Evolutionary conservation across 2,113 vertebrate genomes (phyloP), one percentile per base, ranked within the genome.

Genomic region (Phainopepla nitens): DNA sequence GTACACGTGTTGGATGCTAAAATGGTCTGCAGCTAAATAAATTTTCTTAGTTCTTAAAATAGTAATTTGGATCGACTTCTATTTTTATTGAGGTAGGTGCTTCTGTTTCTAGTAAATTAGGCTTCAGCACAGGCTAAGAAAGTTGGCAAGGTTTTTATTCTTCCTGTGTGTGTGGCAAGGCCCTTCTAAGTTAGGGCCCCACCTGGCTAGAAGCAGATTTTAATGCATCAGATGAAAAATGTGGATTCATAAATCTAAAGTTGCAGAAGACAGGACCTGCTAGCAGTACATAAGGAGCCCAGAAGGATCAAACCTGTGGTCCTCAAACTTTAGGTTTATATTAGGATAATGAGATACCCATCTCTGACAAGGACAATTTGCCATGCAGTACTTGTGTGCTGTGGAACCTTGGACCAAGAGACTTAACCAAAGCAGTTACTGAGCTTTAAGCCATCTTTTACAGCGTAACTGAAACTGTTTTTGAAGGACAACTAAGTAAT

Each of bases 251-350:
- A 35, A 42, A 47, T 36, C 1, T 8, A 4, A 39, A 31, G 23
- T 3, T 87, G 29, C 9, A 35, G 22, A 70, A 64, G 27, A 19
- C 1, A 3, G 15, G 13, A 13, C 9, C 35, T 82, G 31, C 4
- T 57, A 20, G 15, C 11, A 7, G 6, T 62, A 14, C 29, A 6
- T 53, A 1, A 18, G 4, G 14, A 23, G 7, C 39, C 47, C 8
- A 17, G n/a, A 42, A 42, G 13, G 20, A 39, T 44, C 13, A 41
- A 23, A 49, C 10, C 28, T 35, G n/a, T 1, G 3, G 20, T 41
- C 20, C 42, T 29, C 56, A 10, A 31, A 5, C 6, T 17, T 44
- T 0, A 1, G 6, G 6, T 14, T 44, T 62, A 3, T 17, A 2
- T 42, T 47, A 18, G n/a, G 8, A 8, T 6, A 39, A 27, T 10